Conservation (phyloP, 1,140 invertebrate species). For the Lepidostoma basale region DNA sequence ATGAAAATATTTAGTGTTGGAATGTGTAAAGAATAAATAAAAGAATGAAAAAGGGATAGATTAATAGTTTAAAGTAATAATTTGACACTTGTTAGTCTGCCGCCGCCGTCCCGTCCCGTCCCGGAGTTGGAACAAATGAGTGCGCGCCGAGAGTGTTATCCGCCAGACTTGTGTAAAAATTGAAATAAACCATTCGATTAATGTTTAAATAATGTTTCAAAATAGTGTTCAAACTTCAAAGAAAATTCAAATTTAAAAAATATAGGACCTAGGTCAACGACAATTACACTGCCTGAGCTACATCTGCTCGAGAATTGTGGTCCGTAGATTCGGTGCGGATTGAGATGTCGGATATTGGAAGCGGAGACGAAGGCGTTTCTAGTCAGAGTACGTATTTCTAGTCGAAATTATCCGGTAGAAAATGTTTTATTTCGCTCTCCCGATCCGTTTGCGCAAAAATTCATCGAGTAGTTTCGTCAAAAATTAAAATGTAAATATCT, state of each 20-base stretch:
- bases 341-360: slow-evolving; percentile 75
- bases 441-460: slow-evolving; percentile 48
- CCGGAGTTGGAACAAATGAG: no score
- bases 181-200: no score
- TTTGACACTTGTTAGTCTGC: no score
- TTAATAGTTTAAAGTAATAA: no score
- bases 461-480: slow-evolving; percentile 48
- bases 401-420: slow-evolving; percentile 49
- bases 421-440: slow-evolving; percentile 47
- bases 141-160: no score
- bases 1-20: no score
- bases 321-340: slow-evolving; percentile 59
- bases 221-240: background rate
- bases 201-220: no score
- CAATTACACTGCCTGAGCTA: slow-evolving; percentile 33
- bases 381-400: slow-evolving; percentile 71
- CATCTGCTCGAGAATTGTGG: slow-evolving; percentile 41
- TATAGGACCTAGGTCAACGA: slow-evolving; percentile 40
- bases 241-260: slow-evolving; percentile 20
- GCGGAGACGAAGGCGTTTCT: slow-evolving; percentile 73
- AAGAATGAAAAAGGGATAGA: no score
- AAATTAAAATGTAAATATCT: slow-evolving; percentile 58
- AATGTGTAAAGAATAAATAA: no score
- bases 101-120: no score
- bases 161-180: no score